Evolutionary conservation across 1,140 invertebrate species (phyloP), one percentile per base, ranked within the genome.

Genomic region (Aphaenogaster floridana): DNA sequence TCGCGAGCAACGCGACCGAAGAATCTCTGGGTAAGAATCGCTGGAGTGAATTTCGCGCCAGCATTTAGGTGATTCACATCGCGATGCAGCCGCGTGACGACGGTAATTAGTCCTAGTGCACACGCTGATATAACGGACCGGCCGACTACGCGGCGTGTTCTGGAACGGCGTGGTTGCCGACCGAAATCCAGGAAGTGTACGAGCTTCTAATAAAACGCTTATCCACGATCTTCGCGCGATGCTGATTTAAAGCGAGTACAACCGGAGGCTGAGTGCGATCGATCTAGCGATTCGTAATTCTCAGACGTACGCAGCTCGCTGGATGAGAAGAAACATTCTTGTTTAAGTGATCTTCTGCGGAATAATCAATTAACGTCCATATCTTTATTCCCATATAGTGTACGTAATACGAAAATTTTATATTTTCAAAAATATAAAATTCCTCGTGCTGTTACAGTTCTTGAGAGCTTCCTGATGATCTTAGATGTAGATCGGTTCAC

Each of bases 101-200:
- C 83, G 88, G 57, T 90, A 89, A 90, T 86, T 77, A 63, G 39
- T 77, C 81, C 54, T 72, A 36, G 48, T 54, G 69, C 54, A 45
- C 28, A 45, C 48, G 69, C 59, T 28, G 61, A 21, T 86, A 34
- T 39, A 45, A 63, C 39, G 59, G 52, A 39, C 52, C 8, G 11
- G 39, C 36, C 39, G 42, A 64, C 59, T 39, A 9, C 42, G 61
- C 61, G 34, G 77, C 61, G 68, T 42, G 8, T 21, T 69, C 80
- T 34, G 77, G 66, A 83, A 83, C 79, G 50, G 52, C 42, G 15
- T 71, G 36, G 5, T 28, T 61, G 52, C 36, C 39, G 68, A 74
- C 54, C 42, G 39, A 71, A 71, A 69, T 81, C 66, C 45, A 76
- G 80, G 57, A 84, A 84, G 69, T 59, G 52, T 48, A 61, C 8